These are phyloP conservation scores for Drosophila nebulosa DNA, from an alignment of 1,140 invertebrate genomes.

Conservation along the genomic window DNA sequence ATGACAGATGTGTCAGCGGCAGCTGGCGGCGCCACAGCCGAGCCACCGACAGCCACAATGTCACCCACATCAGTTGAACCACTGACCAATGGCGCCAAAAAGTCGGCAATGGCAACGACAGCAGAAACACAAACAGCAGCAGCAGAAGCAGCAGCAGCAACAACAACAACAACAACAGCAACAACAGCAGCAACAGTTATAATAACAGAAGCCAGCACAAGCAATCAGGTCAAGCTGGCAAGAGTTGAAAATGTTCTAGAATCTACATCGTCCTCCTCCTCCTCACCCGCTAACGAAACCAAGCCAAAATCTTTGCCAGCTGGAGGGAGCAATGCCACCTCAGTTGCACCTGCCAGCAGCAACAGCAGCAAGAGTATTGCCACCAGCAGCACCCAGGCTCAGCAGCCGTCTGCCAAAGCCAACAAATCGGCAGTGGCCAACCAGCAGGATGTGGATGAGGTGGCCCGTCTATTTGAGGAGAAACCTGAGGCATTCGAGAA, in stretches of 20 bases:
- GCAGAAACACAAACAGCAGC: slow-evolving; percentile 18
- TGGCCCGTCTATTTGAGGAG: slow-evolving; percentile 78
- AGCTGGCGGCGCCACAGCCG: slow-evolving; percentile 44
- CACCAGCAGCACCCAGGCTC: slow-evolving; percentile 18
- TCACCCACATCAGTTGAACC: slow-evolving; percentile 38
- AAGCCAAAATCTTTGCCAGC: slow-evolving; percentile 25
- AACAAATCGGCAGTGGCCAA: slow-evolving; percentile 21
- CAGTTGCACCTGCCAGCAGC: slow-evolving; percentile 33
- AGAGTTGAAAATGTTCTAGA: background rate
- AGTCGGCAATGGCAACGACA: slow-evolving; percentile 26
- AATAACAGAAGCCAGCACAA: slow-evolving; percentile 27
- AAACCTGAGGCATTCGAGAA: slow-evolving; percentile 85
- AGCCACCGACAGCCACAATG: slow-evolving; percentile 27
- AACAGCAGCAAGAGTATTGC: slow-evolving; percentile 9
- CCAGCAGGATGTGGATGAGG: slow-evolving; percentile 77
- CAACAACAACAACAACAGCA: background rate
- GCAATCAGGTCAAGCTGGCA: slow-evolving; percentile 44
- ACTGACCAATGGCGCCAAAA: slow-evolving; percentile 63
- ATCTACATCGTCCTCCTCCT: background rate
- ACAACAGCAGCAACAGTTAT: background rate
- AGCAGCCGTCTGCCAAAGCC: slow-evolving; percentile 17
- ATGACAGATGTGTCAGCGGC: slow-evolving; percentile 74
- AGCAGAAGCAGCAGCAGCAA: background rate
- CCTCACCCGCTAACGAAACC: background rate
- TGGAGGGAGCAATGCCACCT: slow-evolving; percentile 10